phyloP scores from a whole-genome alignment of 53 echinoderm and acorn worm species.

The Henricia sp. region DNA sequence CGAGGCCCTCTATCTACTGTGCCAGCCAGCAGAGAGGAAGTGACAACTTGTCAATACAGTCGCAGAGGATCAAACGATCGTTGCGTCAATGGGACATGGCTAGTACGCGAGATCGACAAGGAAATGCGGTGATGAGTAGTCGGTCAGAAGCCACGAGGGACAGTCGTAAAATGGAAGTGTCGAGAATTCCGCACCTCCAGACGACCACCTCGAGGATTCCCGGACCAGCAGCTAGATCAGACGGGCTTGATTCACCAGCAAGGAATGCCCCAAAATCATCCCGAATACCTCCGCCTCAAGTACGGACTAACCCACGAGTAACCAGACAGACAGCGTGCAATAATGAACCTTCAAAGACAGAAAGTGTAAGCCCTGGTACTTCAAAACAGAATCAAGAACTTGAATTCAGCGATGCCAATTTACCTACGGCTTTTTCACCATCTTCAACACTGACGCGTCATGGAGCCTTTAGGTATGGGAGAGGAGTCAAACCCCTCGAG shows the following conservation, averaged over 20 bases:
- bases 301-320: slow-evolving; percentile 45
- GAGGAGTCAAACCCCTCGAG: slow-evolving; percentile 34
- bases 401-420: not conserved
- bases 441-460: slow-evolving; percentile 34
- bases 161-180: not conserved
- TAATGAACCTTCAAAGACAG: slow-evolving; percentile 25
- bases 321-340: slow-evolving; percentile 10
- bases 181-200: slow-evolving; percentile 1
- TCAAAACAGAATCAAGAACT: not conserved
- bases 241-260: not conserved
- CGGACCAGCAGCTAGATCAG: not conserved
- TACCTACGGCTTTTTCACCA: slow-evolving; percentile 12
- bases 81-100: not conserved
- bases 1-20: not conserved
- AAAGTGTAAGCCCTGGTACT: slow-evolving; percentile 12
- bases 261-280: not conserved
- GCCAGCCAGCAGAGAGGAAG: not conserved
- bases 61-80: not conserved
- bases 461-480: slow-evolving; percentile 38
- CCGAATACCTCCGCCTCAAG: slow-evolving; percentile 25
- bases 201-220: slow-evolving; percentile 1
- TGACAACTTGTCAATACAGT: slow-evolving; percentile 47
- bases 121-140: slow-evolving; percentile 5
- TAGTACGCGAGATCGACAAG: slow-evolving; percentile 11
- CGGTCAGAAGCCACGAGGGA: not conserved